Evolutionary conservation across 1,140 invertebrate genomes (phyloP), one percentile per base, ranked within the genome.

Genomic region (Pemphigus obesinymphae): DNA sequence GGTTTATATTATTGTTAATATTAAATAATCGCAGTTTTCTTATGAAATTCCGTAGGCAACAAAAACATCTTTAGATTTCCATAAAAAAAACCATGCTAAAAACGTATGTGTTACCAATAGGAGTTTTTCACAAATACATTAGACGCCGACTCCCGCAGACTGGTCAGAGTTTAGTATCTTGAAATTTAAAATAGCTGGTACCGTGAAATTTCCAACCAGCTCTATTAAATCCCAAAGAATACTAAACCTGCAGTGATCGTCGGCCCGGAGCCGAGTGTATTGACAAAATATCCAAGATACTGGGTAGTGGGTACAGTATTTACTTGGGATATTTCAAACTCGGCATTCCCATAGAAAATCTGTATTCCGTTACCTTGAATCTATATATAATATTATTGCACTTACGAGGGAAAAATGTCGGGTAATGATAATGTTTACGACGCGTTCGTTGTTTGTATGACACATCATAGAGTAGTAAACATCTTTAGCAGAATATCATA

Each of bases 151-250:
- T 10, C 7, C 1, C n/a, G 73, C 8, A 53, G 37, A n/a, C 10
- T 43, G 26, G 10, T 80, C 76, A 80, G 45, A 80, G 23, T 63
- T n/a, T 31, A 58, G 76, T 45, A 45, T 80, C 63, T 20, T 45
- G 76, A 80, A 80, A 80, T 80, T 63, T 43, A 80, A 80, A 0
- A 80, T n/a, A 80, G 76, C 76, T 63, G 76, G 76, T 63, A 31
- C 8, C 31, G 3, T 11, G 8, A 23, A 1, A 17, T 20, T 63
- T 78, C 63, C 5, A 61, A 63, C 76, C 76, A 15, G 76, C 76
- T 80, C 55, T 80, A 55, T 80, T 80, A 80, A 80, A 80, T 80
- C 76, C 76, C 76, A 80, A 80, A 80, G 76, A 80, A 63, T 43
- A 80, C 76, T 58, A 45, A 63, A 48, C 37, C 37, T 61, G 73